phyloP scores from a whole-genome alignment of 2,113 vertebrate species.

The Alexandromys fortis region DNA sequence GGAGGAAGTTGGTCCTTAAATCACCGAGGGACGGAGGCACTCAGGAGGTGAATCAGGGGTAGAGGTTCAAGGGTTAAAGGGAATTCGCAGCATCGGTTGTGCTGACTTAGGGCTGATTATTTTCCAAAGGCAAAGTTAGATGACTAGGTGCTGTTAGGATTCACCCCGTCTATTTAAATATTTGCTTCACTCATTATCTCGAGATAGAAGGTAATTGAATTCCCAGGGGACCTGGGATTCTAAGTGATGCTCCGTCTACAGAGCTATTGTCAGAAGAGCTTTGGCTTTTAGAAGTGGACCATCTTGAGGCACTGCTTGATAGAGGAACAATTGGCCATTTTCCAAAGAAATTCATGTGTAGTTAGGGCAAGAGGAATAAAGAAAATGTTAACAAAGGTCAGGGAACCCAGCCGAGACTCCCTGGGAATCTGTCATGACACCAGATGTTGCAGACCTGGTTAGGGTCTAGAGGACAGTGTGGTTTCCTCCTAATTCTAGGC shows the following conservation, averaged over 20 bases:
- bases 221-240: not conserved
- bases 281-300: not conserved
- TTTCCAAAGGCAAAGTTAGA: not conserved
- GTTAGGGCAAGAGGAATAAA: not conserved
- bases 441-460: not conserved
- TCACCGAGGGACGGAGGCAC: not conserved
- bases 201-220: not conserved
- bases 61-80: not conserved
- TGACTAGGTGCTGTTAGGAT: not conserved
- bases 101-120: not conserved
- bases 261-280: not conserved
- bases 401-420: not conserved
- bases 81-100: not conserved
- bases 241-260: not conserved
- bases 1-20: not conserved
- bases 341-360: not conserved
- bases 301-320: not conserved
- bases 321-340: not conserved
- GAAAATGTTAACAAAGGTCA: not conserved
- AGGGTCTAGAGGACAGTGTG: not conserved
- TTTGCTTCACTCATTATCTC: not conserved
- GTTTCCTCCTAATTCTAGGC: not conserved
- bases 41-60: not conserved
- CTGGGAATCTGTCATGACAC: not conserved
- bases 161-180: constrained; percentile 27